These are phyloP conservation scores for Shargacucullia verbasci DNA, from an alignment of 2,888 invertebrate genomes.

Conservation along the genomic window DNA sequence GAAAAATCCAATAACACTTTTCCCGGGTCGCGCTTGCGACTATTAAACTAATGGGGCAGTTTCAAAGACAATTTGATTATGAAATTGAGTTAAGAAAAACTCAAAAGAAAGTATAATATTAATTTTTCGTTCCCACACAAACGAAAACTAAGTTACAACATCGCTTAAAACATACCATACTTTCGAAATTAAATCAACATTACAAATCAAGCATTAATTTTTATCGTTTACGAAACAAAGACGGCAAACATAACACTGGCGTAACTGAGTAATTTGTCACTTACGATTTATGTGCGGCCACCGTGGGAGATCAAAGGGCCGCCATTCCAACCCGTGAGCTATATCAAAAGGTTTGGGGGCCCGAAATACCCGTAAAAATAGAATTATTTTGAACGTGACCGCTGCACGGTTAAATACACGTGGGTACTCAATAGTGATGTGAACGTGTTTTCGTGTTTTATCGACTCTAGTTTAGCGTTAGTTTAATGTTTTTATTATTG, in stretches of 20 bases:
- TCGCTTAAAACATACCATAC: conserved; percentile 8
- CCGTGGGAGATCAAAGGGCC: conserved; percentile 79
- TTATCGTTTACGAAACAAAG: conserved; percentile 51
- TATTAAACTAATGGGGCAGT: no score
- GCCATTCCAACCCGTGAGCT: conserved; percentile 47
- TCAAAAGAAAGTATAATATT: no score
- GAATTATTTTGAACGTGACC: conserved; percentile 63
- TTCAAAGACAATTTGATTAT: no score
- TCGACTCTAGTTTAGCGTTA: not conserved
- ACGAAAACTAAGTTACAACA: conserved; percentile 13
- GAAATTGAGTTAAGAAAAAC: no score
- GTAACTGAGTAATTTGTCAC: conserved; percentile 75
- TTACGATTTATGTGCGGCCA: conserved; percentile 75
- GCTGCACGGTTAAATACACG: conserved; percentile 14
- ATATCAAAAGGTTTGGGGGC: conserved; percentile 69
- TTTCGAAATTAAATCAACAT: conserved; percentile 45
- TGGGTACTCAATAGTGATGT: conserved; percentile 3
- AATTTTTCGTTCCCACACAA: conserved; percentile 19
- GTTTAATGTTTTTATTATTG: no score
- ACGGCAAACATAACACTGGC: conserved; percentile 47
- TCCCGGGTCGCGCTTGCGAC: no score
- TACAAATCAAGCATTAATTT: conserved; percentile 47
- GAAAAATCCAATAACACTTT: no score
- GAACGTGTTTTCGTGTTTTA: conserved; percentile 5
- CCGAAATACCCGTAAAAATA: conserved; percentile 67